Percentiles rank a stretch among this genome's conserved stretches.
Conservation (phyloP, 2,113 vertebrate genomes). For the Dicentrarchus labrax region DNA sequence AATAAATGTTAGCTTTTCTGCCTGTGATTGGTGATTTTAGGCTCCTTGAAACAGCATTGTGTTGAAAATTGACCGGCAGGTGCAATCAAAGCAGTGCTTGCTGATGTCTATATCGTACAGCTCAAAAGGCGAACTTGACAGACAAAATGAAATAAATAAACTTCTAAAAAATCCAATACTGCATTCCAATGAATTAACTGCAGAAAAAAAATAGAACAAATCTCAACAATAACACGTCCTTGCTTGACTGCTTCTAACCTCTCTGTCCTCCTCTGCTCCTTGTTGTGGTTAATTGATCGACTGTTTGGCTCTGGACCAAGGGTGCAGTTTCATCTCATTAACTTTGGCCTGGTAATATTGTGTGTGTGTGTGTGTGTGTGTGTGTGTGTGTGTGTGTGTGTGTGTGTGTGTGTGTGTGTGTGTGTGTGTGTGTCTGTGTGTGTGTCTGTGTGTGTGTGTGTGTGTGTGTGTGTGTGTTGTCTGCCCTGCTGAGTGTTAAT, state of each 20-base stretch:
- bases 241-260: constrained; percentile 5
- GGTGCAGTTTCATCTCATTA: constrained; percentile 48
- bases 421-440: too few species aligned
- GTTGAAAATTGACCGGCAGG: background rate
- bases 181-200: background rate
- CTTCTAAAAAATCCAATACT: background rate
- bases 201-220: background rate
- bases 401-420: constrained; percentile 15
- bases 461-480: too few species aligned
- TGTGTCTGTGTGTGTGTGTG: background rate
- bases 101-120: background rate
- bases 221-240: background rate
- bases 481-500: constrained; percentile 36
- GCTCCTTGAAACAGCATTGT: background rate
- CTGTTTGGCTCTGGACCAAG: constrained; percentile 44
- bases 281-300: constrained; percentile 16
- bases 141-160: background rate
- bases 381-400: constrained; percentile 9
- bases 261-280: background rate
- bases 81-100: background rate
- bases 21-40: background rate
- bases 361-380: background rate
- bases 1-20: background rate
- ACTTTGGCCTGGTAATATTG: constrained; percentile 16
- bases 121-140: background rate